A percentile compares a stretch with the other conserved stretches of the same genome.
These are phyloP conservation scores for Tubulanus polymorphus DNA, from an alignment of 2,888 invertebrate species.

Conservation along the genomic window DNA sequence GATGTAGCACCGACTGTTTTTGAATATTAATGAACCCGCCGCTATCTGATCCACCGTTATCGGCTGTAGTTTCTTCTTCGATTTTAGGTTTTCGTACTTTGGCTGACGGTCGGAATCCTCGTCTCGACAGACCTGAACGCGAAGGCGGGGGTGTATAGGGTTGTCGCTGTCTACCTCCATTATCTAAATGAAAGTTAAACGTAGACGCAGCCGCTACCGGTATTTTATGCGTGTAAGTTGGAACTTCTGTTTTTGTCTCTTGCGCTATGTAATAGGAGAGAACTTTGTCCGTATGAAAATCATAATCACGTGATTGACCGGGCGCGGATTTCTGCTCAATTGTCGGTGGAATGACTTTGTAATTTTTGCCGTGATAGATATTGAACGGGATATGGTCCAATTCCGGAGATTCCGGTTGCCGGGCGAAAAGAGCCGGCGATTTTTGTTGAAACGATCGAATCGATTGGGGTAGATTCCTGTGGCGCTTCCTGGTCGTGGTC, in stretches of 20 bases:
- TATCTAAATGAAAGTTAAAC: neutral
- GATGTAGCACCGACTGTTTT: neutral
- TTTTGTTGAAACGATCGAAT: too few species aligned
- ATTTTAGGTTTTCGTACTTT: neutral
- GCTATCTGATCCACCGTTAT: neutral
- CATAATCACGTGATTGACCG: neutral
- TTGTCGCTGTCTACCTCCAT: too few species aligned
- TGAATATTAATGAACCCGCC: neutral
- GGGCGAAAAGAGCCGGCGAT: too few species aligned
- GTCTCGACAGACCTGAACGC: too few species aligned
- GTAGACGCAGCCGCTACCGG: neutral
- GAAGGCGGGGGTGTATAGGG: too few species aligned
- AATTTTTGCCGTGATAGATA: neutral
- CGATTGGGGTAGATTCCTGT: too few species aligned
- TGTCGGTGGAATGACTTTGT: too few species aligned
- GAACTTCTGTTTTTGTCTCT: neutral
- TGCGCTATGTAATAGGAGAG: neutral
- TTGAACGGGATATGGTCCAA: neutral
- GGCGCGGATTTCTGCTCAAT: too few species aligned
- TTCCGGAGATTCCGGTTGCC: too few species aligned
- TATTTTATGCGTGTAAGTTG: neutral
- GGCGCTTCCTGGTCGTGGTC: neutral
- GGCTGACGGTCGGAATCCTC: too few species aligned
- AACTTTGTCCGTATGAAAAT: constrained; percentile 2
- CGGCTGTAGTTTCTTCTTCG: neutral